Evolutionary conservation across 2,888 invertebrate species (phyloP).

Genomic region (Scaptomyza reducta): DNA sequence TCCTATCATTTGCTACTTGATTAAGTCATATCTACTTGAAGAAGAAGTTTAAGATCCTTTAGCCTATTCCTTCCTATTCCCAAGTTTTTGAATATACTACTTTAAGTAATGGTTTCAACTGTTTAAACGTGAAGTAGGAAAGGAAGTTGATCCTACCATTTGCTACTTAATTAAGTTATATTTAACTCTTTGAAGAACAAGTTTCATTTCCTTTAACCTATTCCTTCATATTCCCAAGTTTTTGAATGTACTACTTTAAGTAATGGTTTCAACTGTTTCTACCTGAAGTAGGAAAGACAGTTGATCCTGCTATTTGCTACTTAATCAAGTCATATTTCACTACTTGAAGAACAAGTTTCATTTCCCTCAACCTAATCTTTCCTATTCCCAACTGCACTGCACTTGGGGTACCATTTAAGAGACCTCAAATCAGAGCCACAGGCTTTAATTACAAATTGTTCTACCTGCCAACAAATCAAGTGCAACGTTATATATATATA

Average conservation of each 20-base stretch:
- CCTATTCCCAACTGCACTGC: slow-evolving; percentile 12
- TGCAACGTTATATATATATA: slow-evolving; percentile 24
- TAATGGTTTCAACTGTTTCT: too few species aligned
- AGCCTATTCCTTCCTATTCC: too few species aligned
- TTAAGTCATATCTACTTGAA: background rate
- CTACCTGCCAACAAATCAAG: slow-evolving; percentile 39
- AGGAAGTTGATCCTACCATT: too few species aligned
- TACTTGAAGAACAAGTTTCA: background rate
- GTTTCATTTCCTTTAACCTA: too few species aligned
- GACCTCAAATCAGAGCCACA: slow-evolving; percentile 32
- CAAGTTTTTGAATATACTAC: too few species aligned
- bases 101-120: too few species aligned
- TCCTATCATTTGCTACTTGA: background rate
- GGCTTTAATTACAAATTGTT: slow-evolving; percentile 48
- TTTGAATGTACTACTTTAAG: too few species aligned
- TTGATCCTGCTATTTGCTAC: background rate
- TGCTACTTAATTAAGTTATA: too few species aligned
- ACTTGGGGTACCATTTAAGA: slow-evolving; percentile 24
- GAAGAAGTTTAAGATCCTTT: background rate
- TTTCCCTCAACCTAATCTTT: background rate
- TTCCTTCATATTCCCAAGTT: too few species aligned
- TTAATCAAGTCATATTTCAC: background rate
- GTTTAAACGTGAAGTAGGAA: too few species aligned
- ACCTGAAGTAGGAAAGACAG: background rate
- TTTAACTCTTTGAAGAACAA: too few species aligned